phyloP scores from a whole-genome alignment of 2,797 vertebrate genomes.

The Pseudomugil tenellus region DNA sequence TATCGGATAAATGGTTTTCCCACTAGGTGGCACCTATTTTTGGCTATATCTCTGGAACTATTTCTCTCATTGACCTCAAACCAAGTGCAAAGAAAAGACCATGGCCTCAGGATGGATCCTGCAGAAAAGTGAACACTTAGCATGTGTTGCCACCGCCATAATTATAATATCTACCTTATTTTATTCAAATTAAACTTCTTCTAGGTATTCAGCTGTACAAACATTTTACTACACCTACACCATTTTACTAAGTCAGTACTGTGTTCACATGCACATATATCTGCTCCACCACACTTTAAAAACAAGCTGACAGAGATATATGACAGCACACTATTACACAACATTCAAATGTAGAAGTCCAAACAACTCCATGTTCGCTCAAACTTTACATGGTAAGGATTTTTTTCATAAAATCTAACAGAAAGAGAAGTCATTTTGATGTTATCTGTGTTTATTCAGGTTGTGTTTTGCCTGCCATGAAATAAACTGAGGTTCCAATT shows the following conservation, averaged over 20 bases:
- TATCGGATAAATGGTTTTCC: too few species aligned
- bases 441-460: conserved; percentile 36
- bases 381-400: not conserved
- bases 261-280: conserved; percentile 34
- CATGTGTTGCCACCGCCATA: not conserved
- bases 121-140: not conserved
- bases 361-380: not conserved
- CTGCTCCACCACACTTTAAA: conserved; percentile 40
- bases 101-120: too few species aligned
- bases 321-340: conserved; percentile 58
- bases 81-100: too few species aligned
- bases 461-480: conserved; percentile 2
- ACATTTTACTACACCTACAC: not conserved
- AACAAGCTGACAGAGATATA: conserved; percentile 26
- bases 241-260: too few species aligned
- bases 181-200: not conserved
- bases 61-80: too few species aligned
- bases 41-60: too few species aligned
- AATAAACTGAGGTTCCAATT: conserved; percentile 18
- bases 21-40: too few species aligned
- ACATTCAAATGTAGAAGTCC: conserved; percentile 15
- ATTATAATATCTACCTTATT: not conserved
- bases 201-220: not conserved
- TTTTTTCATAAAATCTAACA: not conserved
- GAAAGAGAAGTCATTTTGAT: conserved; percentile 14